These are phyloP conservation scores for Dusona sp. DNA, from an alignment of 2,888 invertebrate species.

Conservation along the genomic window DNA sequence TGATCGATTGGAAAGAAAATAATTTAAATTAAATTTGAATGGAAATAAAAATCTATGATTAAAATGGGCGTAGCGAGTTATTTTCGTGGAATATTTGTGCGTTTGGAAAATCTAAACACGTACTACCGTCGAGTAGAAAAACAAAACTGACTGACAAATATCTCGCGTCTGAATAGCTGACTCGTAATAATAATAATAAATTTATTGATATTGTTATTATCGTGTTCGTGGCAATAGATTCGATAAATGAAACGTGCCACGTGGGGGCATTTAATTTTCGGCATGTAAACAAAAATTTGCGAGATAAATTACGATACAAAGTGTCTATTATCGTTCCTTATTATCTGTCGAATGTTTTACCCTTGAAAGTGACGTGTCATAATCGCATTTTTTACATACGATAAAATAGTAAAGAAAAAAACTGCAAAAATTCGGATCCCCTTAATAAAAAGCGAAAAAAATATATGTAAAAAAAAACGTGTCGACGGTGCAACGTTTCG, in stretches of 20 bases:
- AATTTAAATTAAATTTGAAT: neutral
- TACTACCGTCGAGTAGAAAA: neutral
- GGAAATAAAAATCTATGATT: neutral
- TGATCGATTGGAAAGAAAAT: neutral
- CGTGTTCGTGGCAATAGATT: neutral
- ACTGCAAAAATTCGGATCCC: neutral
- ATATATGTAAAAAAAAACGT: neutral
- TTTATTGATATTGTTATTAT: neutral
- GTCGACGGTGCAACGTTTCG: neutral
- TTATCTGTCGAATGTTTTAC: neutral
- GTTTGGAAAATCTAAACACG: slow-evolving; percentile 3
- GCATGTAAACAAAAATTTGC: neutral
- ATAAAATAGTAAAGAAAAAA: neutral
- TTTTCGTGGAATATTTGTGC: neutral
- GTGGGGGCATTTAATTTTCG: slow-evolving; percentile 3
- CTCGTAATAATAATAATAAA: neutral
- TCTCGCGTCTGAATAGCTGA: neutral
- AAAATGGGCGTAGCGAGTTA: neutral
- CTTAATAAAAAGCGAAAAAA: neutral
- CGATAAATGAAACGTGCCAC: slow-evolving; percentile 6
- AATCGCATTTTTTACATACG: neutral
- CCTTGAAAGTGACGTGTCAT: neutral
- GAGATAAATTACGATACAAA: neutral
- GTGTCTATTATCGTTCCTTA: neutral
- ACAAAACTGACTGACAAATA: slow-evolving; percentile 22